Evolutionary conservation across 2,888 invertebrate genomes (phyloP), one percentile per base, ranked within the genome.

Genomic region (Allolobophora icterica): DNA sequence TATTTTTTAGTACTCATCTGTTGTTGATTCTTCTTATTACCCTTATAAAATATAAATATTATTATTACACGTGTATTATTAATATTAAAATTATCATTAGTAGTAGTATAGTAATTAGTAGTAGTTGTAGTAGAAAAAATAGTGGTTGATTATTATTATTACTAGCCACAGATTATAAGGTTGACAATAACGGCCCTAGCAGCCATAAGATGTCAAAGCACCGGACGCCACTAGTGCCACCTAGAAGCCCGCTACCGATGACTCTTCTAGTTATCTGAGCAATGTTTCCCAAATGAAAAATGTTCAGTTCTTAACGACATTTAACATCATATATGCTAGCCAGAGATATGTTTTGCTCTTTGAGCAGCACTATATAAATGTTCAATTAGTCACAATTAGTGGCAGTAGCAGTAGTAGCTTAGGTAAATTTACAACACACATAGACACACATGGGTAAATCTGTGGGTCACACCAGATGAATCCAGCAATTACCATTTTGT

Each of bases 271-370:
- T 71, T 71, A n/a, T 71, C n/a, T 71, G 71, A 71, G 21, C 8
- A 71, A 6, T 38, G n/a, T 71, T 6, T 6, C 5, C 21, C 8
- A 71, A 71, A 2, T 71, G n/a, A 71, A 71, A 71, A 71, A 71
- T 71, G 71, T n/a, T 71, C 71, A 4, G 8, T n/a, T 30, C n/a
- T n/a, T 71, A 21, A 30, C n/a, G 24, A 30, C 21, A 11, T 71
- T 30, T 71, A 21, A 71, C n/a, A 71, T 6, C 71, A 92, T 92
- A 92, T 38, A 38, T 3, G 38, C 38, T 38, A 38, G 38, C 8
- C 38, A 38, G 38, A 38, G 38, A 38, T 5, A 38, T 38, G 38
- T 38, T 38, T 38, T 38, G 38, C n/a, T n/a, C n/a, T n/a, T n/a
- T n/a, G 38, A 38, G 38, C n/a, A n/a, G n/a, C n/a, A n/a, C 38